phyloP scores from a whole-genome alignment of 2,888 invertebrate genomes.

The Apoderus coryli region DNA sequence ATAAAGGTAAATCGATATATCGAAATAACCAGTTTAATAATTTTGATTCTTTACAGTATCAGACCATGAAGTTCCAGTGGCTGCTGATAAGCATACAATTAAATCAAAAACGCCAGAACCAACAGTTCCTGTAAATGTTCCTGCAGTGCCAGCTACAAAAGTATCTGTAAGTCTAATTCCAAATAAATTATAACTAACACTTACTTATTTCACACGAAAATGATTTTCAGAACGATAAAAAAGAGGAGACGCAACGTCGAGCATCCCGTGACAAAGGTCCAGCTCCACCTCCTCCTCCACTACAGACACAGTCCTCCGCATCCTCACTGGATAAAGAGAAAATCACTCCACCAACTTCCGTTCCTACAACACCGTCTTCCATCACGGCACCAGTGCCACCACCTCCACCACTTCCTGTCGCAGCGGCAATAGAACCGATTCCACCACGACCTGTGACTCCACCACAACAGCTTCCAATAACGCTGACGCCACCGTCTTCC shows the following conservation, averaged over 20 bases:
- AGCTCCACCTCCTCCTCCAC: constrained; percentile 37
- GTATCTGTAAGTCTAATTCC: too few species aligned
- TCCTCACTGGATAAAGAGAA: constrained; percentile 14
- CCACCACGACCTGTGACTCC: constrained; percentile 1
- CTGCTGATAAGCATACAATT: constrained; percentile 1
- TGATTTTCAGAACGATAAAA: too few species aligned
- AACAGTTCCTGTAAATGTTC: too few species aligned
- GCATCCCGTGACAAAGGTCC: constrained; percentile 35
- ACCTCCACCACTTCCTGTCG: constrained; percentile 18
- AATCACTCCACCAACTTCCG: constrained; percentile 19
- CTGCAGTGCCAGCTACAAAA: too few species aligned
- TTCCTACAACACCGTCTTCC: constrained; percentile 3
- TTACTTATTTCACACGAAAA: too few species aligned
- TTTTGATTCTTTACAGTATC: background rate
- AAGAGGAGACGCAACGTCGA: constrained; percentile 33
- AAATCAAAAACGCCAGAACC: too few species aligned
- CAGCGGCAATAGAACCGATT: background rate
- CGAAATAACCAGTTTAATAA: background rate
- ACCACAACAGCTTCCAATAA: constrained; percentile 4
- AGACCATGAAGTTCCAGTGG: background rate
- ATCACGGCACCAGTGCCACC: constrained; percentile 13
- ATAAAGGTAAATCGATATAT: constrained; percentile 44
- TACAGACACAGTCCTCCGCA: constrained; percentile 34
- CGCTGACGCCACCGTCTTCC: constrained; percentile 31
- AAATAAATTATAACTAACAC: constrained; percentile 8